phyloP scores from a whole-genome alignment of 1,140 invertebrate species.

The Orussus abietinus region DNA sequence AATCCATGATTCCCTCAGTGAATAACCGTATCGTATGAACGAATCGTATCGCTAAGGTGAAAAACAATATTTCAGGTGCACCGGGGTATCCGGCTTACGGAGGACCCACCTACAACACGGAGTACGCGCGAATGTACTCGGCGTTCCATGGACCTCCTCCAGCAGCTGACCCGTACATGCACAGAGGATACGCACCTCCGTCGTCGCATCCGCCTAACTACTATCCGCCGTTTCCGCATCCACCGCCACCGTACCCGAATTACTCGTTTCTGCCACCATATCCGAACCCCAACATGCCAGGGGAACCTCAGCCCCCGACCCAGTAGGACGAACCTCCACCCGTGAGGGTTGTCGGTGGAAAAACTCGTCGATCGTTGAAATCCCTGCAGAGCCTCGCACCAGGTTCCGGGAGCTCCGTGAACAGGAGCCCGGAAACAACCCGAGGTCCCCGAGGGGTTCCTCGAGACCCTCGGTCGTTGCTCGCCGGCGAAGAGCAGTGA shows the following conservation, averaged over 20 bases:
- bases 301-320: slow-evolving; percentile 46
- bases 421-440: too few relatives aligned
- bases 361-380: too few relatives aligned
- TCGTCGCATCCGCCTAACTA: slow-evolving; percentile 45
- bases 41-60: too few relatives aligned
- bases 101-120: slow-evolving; percentile 45
- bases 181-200: slow-evolving; percentile 44
- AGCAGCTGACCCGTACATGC: slow-evolving; percentile 48
- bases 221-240: slow-evolving; percentile 48
- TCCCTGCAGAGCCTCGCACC: too few relatives aligned
- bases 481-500: too few relatives aligned
- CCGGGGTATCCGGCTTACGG: slow-evolving; percentile 44
- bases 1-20: too few relatives aligned
- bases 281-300: slow-evolving; percentile 45
- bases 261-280: slow-evolving; percentile 47
- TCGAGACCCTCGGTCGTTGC: too few relatives aligned
- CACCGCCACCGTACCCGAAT: slow-evolving; percentile 52
- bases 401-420: too few relatives aligned
- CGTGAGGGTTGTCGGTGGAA: too few relatives aligned
- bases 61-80: slow-evolving; percentile 28
- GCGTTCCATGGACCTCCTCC: slow-evolving; percentile 49
- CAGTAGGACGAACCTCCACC: slow-evolving; percentile 40
- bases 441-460: too few relatives aligned
- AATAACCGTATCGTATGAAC: too few relatives aligned
- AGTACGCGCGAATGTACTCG: slow-evolving; percentile 52